Percentiles rank a stretch among this genome's conserved stretches.
Conservation (phyloP, 35 echinoderm and acorn worm species). For the Strongylocentrotus purpuratus region DNA sequence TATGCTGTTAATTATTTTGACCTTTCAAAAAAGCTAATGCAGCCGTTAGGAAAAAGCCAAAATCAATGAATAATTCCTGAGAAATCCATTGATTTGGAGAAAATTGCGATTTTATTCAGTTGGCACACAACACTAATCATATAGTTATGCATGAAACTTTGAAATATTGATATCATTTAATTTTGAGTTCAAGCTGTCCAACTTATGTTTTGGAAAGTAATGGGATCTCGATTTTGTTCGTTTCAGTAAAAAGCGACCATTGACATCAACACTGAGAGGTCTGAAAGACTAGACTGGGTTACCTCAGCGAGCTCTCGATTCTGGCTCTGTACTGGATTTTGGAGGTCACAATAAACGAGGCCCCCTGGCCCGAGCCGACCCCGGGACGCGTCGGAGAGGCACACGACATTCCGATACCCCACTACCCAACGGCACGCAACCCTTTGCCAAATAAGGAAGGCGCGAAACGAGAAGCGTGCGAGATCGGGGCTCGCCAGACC, state of each 20-base stretch:
- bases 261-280: neutral
- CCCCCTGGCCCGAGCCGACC: conserved; percentile 40
- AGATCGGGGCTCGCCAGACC: conserved; percentile 29
- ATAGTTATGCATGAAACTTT: neutral
- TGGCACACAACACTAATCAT: too few species aligned
- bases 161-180: neutral
- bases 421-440: conserved; percentile 27
- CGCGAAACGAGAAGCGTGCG: conserved; percentile 38
- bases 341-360: conserved; percentile 42
- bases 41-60: too few species aligned
- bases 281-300: neutral
- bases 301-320: neutral
- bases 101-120: too few species aligned
- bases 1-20: too few species aligned
- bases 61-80: too few species aligned
- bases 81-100: too few species aligned
- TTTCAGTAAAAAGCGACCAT: neutral
- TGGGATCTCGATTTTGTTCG: neutral
- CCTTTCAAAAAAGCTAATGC: too few species aligned
- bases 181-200: neutral
- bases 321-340: conserved; percentile 21
- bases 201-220: too few species aligned
- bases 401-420: conserved; percentile 42
- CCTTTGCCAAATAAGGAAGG: conserved; percentile 29
- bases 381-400: conserved; percentile 15